These are phyloP conservation scores for Rana temporaria DNA, from an alignment of 2,113 vertebrate genomes.

Conservation along the genomic window DNA sequence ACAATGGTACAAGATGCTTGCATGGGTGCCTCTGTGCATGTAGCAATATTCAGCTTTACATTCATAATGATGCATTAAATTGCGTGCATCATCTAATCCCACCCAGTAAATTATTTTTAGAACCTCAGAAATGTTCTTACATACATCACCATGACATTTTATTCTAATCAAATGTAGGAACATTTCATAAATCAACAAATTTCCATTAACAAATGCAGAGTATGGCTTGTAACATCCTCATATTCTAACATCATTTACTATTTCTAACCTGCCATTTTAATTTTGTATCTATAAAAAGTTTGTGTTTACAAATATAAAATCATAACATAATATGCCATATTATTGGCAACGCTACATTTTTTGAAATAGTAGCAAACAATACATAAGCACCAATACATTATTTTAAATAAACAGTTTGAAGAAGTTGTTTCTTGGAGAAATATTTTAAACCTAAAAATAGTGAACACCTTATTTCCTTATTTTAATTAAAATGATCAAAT, in stretches of 20 bases:
- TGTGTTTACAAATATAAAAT: too few relatives aligned
- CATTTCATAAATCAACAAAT: slow-evolving; percentile 53
- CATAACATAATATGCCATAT: too few relatives aligned
- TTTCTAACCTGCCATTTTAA: slow-evolving; percentile 49
- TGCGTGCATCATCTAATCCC: slow-evolving; percentile 64
- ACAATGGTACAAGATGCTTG: slow-evolving; percentile 82
- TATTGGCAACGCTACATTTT: too few relatives aligned
- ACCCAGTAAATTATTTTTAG: slow-evolving; percentile 61
- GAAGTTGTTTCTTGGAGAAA: too few relatives aligned
- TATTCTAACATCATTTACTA: slow-evolving; percentile 8
- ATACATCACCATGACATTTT: slow-evolving; percentile 55
- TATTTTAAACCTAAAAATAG: too few relatives aligned
- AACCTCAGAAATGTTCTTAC: slow-evolving; percentile 59
- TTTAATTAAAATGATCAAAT: too few relatives aligned
- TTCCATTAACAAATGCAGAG: slow-evolving; percentile 31
- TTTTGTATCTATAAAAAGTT: background rate
- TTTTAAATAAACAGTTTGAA: too few relatives aligned
- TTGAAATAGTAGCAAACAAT: too few relatives aligned
- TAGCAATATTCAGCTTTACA: slow-evolving; percentile 79
- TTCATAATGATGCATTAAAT: slow-evolving; percentile 59
- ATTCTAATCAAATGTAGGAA: slow-evolving; percentile 62
- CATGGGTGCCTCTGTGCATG: slow-evolving; percentile 98
- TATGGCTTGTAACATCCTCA: slow-evolving; percentile 40
- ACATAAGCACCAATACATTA: too few relatives aligned
- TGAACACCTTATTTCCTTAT: too few relatives aligned